Evolutionary conservation across 2,113 vertebrate genomes (phyloP).

Genomic region (Brachyistius frenatus): DNA sequence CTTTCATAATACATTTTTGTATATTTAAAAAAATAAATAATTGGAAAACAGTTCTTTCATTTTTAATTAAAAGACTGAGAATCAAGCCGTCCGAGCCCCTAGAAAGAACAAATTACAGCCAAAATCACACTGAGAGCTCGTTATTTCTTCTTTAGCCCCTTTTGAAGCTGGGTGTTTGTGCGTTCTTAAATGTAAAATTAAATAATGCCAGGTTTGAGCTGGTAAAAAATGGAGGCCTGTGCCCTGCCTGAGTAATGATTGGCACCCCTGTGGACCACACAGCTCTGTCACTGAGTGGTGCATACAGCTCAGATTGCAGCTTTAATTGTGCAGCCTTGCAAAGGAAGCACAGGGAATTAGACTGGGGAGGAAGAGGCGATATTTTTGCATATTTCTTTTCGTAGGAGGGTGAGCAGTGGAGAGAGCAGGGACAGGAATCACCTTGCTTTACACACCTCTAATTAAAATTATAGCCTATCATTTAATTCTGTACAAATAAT

Average conservation of each 20-base stretch:
- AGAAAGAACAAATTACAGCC: neutral
- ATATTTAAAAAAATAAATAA: neutral
- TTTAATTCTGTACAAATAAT: slow-evolving; percentile 1
- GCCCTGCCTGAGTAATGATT: slow-evolving; percentile 63
- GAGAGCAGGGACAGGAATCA: slow-evolving; percentile 43
- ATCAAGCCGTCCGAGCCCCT: neutral
- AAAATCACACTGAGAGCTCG: neutral
- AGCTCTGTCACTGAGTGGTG: slow-evolving; percentile 69
- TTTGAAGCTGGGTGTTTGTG: slow-evolving; percentile 12
- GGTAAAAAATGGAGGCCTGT: slow-evolving; percentile 41
- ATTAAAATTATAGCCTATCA: slow-evolving; percentile 23
- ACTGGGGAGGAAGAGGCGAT: slow-evolving; percentile 26
- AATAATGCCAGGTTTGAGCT: slow-evolving; percentile 50
- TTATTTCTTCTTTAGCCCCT: slow-evolving; percentile 6
- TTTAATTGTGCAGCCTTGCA: slow-evolving; percentile 82
- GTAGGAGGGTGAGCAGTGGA: slow-evolving; percentile 18
- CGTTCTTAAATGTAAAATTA: slow-evolving; percentile 31
- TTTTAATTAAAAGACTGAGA: neutral
- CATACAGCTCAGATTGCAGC: slow-evolving; percentile 72
- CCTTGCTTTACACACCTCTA: slow-evolving; percentile 48
- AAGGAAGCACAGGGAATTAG: slow-evolving; percentile 73
- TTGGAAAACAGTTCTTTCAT: neutral
- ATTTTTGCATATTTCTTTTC: slow-evolving; percentile 70
- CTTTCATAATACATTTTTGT: neutral
- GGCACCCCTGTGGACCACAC: slow-evolving; percentile 71